Percentiles rank a stretch among this genome's conserved stretches.
Conservation (phyloP, 2,113 vertebrate species). For the Hippocampus barbouri region DNA sequence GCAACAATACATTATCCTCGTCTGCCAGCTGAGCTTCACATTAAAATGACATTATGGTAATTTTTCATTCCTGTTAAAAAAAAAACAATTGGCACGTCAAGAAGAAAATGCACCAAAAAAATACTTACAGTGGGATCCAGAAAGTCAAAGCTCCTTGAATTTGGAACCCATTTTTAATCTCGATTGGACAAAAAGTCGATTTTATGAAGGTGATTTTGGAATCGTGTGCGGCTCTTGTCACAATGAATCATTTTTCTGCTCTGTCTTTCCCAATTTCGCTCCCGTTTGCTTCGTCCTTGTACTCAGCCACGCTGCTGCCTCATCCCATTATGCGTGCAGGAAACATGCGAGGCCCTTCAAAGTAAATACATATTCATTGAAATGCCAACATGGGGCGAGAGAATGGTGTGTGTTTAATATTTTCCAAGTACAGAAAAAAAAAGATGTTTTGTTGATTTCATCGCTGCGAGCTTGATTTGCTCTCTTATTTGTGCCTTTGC, state of each 20-base stretch:
- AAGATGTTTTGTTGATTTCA: slow-evolving; percentile 17
- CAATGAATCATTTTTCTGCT: slow-evolving; percentile 31
- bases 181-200: background rate
- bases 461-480: slow-evolving; percentile 4
- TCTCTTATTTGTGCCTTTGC: slow-evolving; percentile 19
- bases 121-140: background rate
- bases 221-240: slow-evolving; percentile 18
- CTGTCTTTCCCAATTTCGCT: slow-evolving; percentile 34
- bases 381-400: slow-evolving; percentile 21
- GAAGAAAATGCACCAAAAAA: background rate
- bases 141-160: background rate
- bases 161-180: background rate
- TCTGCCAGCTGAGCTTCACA: background rate
- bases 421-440: slow-evolving; percentile 3
- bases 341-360: slow-evolving; percentile 31
- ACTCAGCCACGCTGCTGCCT: slow-evolving; percentile 27
- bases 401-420: background rate
- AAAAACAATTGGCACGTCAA: background rate
- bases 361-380: slow-evolving; percentile 42
- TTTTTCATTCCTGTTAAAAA: background rate
- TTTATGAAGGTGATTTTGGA: slow-evolving; percentile 19
- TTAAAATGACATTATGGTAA: slow-evolving; percentile 5
- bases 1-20: background rate
- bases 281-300: slow-evolving; percentile 31
- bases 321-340: slow-evolving; percentile 27